Evolutionary conservation across 2,113 vertebrate species (phyloP).

Genomic region (Siniperca chuatsi): DNA sequence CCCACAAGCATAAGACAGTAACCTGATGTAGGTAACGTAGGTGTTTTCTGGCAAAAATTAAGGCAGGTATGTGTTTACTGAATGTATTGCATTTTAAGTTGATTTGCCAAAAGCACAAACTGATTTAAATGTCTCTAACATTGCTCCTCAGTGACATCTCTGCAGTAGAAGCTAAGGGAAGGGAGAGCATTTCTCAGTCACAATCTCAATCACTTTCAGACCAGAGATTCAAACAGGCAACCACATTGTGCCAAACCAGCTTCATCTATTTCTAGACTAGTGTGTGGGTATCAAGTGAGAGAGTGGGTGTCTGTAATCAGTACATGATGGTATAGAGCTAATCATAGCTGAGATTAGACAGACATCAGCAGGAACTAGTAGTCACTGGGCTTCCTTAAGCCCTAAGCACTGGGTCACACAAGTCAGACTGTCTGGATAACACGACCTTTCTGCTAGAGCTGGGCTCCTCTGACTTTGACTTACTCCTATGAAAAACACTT

Average conservation of each 20-base stretch:
- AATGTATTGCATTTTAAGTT: neutral
- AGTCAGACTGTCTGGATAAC: constrained; percentile 45
- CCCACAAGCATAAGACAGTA: neutral
- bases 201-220: neutral
- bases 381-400: constrained; percentile 54
- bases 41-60: neutral
- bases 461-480: constrained; percentile 14
- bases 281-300: neutral
- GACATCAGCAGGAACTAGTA: constrained; percentile 49
- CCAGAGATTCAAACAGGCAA: constrained; percentile 7
- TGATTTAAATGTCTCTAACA: neutral
- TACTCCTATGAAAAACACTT: constrained; percentile 5
- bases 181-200: neutral
- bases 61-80: neutral
- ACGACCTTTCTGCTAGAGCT: constrained; percentile 19
- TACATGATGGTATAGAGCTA: constrained; percentile 56
- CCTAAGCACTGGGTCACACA: constrained; percentile 44
- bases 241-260: neutral
- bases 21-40: neutral
- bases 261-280: constrained; percentile 15
- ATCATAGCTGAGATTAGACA: constrained; percentile 70
- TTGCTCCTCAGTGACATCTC: neutral
- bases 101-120: neutral
- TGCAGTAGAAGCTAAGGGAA: neutral
- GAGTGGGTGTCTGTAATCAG: constrained; percentile 36